A percentile compares a stretch with the other conserved stretches of the same genome.
These are phyloP conservation scores for Mactromeris polynyma DNA, from an alignment of 2,888 invertebrate genomes.

Conservation along the genomic window DNA sequence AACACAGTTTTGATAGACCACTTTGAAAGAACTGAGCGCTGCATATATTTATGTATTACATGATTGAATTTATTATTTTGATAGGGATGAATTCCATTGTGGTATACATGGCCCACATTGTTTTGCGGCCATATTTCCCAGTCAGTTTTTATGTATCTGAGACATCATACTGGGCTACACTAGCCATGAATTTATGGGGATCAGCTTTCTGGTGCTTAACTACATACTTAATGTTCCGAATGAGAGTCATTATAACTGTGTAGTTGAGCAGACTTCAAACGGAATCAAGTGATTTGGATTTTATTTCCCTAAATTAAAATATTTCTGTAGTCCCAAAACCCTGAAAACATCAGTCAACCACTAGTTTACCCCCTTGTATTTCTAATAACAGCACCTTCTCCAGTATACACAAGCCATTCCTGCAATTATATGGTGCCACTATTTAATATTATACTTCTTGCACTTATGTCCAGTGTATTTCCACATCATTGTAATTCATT, in stretches of 20 bases:
- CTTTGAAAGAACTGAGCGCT: no score
- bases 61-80: neutral
- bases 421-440: neutral
- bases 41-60: neutral
- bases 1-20: no score
- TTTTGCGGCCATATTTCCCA: conserved; percentile 93
- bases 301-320: neutral
- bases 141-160: conserved; percentile 74
- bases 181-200: conserved; percentile 92
- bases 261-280: conserved; percentile 85
- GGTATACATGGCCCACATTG: conserved; percentile 94
- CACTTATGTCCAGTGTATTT: no score
- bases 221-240: conserved; percentile 92
- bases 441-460: no score
- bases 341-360: neutral
- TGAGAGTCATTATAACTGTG: conserved; percentile 91
- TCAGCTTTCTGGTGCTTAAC: conserved; percentile 92
- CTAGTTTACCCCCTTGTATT: neutral
- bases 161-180: conserved; percentile 89
- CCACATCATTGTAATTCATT: no score
- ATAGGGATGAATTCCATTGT: conserved; percentile 96
- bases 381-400: neutral
- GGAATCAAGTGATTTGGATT: conserved; percentile 12
- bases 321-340: neutral
- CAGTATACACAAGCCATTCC: neutral